Conservation (phyloP, 2,888 invertebrate genomes). For the Meloe dianella region DNA sequence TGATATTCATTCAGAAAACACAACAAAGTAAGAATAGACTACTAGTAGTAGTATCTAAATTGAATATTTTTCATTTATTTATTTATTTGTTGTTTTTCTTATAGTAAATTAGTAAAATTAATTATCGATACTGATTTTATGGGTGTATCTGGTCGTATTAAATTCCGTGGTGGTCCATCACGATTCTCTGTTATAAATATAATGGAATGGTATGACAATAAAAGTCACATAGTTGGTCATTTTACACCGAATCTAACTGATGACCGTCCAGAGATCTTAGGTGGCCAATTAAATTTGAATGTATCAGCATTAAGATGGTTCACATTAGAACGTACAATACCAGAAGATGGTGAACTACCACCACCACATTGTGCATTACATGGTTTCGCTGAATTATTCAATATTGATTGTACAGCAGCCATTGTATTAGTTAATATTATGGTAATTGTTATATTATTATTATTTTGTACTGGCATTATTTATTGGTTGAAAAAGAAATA, state of each 20-base stretch:
- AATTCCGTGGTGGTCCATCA: conserved; percentile 73
- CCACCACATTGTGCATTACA: conserved; percentile 71
- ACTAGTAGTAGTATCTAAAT: too few relatives aligned
- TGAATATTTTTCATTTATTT: too few relatives aligned
- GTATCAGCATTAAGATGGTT: conserved; percentile 69
- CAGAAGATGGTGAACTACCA: conserved; percentile 71
- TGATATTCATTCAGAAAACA: conserved; percentile 63
- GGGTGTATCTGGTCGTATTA: conserved; percentile 76
- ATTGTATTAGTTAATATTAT: conserved; percentile 70
- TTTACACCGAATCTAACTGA: conserved; percentile 65
- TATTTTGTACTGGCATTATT: conserved; percentile 64
- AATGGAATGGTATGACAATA: conserved; percentile 65
- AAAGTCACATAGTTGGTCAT: conserved; percentile 63
- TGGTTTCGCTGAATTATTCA: conserved; percentile 70
- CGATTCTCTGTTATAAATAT: conserved; percentile 68
- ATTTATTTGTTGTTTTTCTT: conserved; percentile 45
- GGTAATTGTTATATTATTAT: conserved; percentile 63
- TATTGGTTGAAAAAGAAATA: conserved; percentile 74
- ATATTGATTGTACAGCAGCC: conserved; percentile 76
- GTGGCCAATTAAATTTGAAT: conserved; percentile 64
- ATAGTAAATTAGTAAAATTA: conserved; percentile 66
- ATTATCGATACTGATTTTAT: conserved; percentile 72
- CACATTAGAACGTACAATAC: conserved; percentile 64
- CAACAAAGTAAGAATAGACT: conserved; percentile 62
- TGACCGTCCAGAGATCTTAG: conserved; percentile 59